These are phyloP conservation scores for Neosilurus mollespiculum DNA, from an alignment of 2,797 vertebrate species.

Conservation along the genomic window DNA sequence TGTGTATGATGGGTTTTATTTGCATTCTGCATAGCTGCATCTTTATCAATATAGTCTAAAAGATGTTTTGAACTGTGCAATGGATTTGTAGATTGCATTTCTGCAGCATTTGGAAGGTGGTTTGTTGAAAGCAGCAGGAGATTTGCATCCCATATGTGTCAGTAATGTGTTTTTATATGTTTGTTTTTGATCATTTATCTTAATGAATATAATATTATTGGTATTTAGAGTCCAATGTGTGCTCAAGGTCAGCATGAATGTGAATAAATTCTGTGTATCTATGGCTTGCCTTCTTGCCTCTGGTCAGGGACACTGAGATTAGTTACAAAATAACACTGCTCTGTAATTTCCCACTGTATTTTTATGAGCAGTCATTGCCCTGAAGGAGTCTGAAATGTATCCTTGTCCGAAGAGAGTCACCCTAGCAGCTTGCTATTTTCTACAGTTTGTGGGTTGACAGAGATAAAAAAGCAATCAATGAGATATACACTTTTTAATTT, in stretches of 20 bases:
- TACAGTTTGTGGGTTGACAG: slow-evolving; percentile 37
- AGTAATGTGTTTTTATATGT: slow-evolving; percentile 11
- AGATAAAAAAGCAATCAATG: slow-evolving; percentile 57
- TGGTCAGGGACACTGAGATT: slow-evolving; percentile 48
- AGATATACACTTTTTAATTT: slow-evolving; percentile 51
- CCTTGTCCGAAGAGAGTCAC: slow-evolving; percentile 22
- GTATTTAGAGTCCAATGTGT: slow-evolving; percentile 24
- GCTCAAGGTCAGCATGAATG: slow-evolving; percentile 26
- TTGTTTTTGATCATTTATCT: slow-evolving; percentile 24
- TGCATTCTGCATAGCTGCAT: slow-evolving; percentile 2
- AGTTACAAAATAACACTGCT: slow-evolving; percentile 41
- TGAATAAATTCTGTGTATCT: slow-evolving; percentile 43
- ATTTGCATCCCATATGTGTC: slow-evolving; percentile 4
- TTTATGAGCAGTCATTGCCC: slow-evolving; percentile 46
- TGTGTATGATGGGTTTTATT: slow-evolving; percentile 20
- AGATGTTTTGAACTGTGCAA: slow-evolving; percentile 5
- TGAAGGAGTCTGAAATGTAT: slow-evolving; percentile 32
- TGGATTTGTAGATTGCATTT: neutral
- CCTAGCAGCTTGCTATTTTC: slow-evolving; percentile 39
- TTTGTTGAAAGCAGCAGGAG: neutral
- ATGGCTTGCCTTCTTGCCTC: slow-evolving; percentile 36
- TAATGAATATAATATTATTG: slow-evolving; percentile 29
- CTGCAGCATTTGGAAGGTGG: neutral
- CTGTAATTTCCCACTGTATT: slow-evolving; percentile 39
- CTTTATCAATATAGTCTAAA: slow-evolving; percentile 15